These are phyloP conservation scores for Agrilus planipennis DNA, from an alignment of 1,140 invertebrate genomes.

Conservation along the genomic window DNA sequence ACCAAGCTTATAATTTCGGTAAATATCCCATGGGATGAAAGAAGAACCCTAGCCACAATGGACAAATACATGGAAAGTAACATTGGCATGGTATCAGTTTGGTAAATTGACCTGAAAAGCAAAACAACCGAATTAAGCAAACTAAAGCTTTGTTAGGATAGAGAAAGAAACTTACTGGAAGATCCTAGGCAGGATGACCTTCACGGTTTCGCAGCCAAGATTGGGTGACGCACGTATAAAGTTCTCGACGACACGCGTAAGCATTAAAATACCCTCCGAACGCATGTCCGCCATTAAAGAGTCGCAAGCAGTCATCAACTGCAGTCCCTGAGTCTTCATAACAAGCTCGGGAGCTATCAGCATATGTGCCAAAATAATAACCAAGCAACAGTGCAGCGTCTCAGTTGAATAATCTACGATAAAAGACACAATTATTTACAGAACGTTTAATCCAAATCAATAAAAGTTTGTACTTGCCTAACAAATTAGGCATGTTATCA, in stretches of 20 bases:
- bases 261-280: constrained; percentile 61
- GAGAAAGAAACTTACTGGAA: constrained; percentile 46
- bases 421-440: constrained; percentile 2
- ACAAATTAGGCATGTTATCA: constrained; percentile 60
- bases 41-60: constrained; percentile 62
- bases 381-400: constrained; percentile 61
- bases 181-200: constrained; percentile 50
- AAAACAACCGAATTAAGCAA: constrained; percentile 1
- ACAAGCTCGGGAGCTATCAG: constrained; percentile 71
- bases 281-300: constrained; percentile 66
- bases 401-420: constrained; percentile 64
- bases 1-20: constrained; percentile 48
- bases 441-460: constrained; percentile 44
- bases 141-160: constrained; percentile 11
- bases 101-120: constrained; percentile 46
- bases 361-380: constrained; percentile 73
- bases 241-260: constrained; percentile 61
- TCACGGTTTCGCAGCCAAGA: constrained; percentile 51
- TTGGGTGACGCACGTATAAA: constrained; percentile 52
- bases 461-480: constrained; percentile 44
- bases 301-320: constrained; percentile 53
- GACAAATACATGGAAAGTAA: constrained; percentile 66
- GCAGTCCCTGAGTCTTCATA: constrained; percentile 54
- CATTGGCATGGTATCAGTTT: constrained; percentile 50
- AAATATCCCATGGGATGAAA: constrained; percentile 62